A percentile compares a stretch with the other conserved stretches of the same genome.
Evolutionary conservation across 2,888 invertebrate genomes (phyloP).

Genomic region (Drosophila affinis): DNA sequence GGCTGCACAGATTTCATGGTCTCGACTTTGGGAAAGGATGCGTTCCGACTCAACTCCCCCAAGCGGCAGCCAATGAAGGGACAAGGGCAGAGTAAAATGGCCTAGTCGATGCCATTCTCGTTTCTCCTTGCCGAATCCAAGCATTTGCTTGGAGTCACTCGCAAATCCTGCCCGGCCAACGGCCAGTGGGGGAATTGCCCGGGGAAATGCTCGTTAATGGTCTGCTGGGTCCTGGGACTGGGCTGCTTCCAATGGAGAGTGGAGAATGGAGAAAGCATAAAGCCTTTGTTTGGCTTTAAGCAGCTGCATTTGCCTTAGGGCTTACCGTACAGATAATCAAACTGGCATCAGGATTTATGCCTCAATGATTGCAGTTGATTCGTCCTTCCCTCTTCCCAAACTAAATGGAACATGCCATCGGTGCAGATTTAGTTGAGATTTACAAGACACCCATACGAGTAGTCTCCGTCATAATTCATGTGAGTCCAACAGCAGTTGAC

Average conservation of each 20-base stretch:
- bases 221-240: conserved; percentile 27
- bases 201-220: conserved; percentile 40
- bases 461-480: conserved; percentile 67
- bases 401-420: conserved; percentile 19
- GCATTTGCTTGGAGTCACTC: background rate
- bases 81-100: background rate
- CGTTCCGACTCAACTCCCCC: background rate
- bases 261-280: conserved; percentile 28
- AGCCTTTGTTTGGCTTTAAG: conserved; percentile 23
- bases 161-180: background rate
- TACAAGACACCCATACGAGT: conserved; percentile 42
- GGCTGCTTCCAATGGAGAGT: conserved; percentile 5
- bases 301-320: conserved; percentile 29
- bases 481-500: conserved; percentile 56
- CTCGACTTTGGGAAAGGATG: background rate
- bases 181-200: no score
- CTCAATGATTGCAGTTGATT: conserved; percentile 45
- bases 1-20: conserved; percentile 49
- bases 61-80: background rate
- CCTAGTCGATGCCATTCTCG: background rate
- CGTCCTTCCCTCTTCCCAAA: conserved; percentile 18
- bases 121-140: background rate
- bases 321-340: conserved; percentile 40
- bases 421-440: conserved; percentile 63
- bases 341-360: conserved; percentile 47